Evolutionary conservation across 1,140 invertebrate species (phyloP).

Genomic region (Apocrypta bakeri): DNA sequence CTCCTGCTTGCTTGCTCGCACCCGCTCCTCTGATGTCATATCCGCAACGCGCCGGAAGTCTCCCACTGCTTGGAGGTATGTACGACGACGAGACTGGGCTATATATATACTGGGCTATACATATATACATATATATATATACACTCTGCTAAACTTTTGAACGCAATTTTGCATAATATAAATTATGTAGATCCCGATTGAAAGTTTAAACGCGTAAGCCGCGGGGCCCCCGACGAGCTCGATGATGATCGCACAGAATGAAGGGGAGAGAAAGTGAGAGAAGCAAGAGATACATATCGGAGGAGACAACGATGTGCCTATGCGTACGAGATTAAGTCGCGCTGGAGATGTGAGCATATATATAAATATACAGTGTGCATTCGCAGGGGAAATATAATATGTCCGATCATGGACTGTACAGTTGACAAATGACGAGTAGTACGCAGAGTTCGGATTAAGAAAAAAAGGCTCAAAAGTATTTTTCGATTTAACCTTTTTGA

Average conservation of each 20-base stretch:
- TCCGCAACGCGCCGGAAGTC: slow-evolving; percentile 53
- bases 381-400: too few species aligned
- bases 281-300: neutral
- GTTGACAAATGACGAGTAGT: neutral
- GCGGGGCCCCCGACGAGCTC: neutral
- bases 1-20: too few species aligned
- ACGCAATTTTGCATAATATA: slow-evolving; percentile 59
- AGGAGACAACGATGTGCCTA: neutral
- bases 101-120: neutral
- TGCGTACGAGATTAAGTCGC: neutral
- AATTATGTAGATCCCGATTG: slow-evolving; percentile 59
- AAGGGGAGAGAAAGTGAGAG: neutral
- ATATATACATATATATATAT: slow-evolving; percentile 39
- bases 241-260: neutral
- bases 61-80: slow-evolving; percentile 10
- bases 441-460: neutral
- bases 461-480: neutral
- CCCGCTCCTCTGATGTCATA: neutral
- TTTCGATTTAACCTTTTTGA: neutral
- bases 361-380: too few species aligned
- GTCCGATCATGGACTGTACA: neutral
- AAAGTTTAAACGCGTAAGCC: slow-evolving; percentile 56
- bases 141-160: slow-evolving; percentile 52
- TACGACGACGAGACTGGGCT: neutral
- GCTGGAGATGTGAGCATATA: neutral